Conservation (phyloP, 2,888 invertebrate species). For the Netelia melanura region DNA sequence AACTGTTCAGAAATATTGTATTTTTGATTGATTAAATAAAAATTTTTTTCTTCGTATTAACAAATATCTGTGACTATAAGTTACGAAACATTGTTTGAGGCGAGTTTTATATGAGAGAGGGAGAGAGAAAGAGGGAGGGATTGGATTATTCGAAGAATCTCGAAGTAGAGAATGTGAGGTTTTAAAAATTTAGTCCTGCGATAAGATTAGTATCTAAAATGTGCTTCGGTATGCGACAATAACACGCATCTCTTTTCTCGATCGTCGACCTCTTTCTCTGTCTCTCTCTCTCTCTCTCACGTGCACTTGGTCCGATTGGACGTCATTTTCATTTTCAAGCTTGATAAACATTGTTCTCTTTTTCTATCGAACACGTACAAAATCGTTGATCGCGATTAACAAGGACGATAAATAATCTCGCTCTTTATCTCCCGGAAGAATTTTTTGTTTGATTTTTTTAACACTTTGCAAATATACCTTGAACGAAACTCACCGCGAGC, state of each 20-base stretch:
- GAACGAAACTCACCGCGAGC: constrained; percentile 15
- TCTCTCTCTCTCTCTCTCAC: background rate
- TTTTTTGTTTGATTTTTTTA: constrained; percentile 1
- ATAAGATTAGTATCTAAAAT: constrained; percentile 20
- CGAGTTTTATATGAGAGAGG: too few species aligned
- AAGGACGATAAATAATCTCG: constrained; percentile 29
- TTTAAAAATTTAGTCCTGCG: background rate
- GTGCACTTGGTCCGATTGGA: background rate
- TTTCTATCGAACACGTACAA: background rate
- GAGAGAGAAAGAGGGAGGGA: too few species aligned
- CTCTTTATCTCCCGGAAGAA: constrained; percentile 38
- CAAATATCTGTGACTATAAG: too few species aligned
- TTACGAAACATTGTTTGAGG: too few species aligned
- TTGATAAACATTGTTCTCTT: background rate
- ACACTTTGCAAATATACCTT: constrained; percentile 33
- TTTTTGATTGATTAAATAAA: too few species aligned
- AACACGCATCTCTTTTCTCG: background rate
- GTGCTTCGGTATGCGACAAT: constrained; percentile 4
- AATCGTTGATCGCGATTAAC: constrained; percentile 45
- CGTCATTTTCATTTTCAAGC: constrained; percentile 2
- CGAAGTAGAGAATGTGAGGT: background rate
- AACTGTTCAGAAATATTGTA: too few species aligned
- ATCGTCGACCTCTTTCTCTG: background rate
- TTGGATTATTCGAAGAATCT: background rate
- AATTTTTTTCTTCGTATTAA: too few species aligned